These are phyloP conservation scores for Enteromius fasciolatus DNA, from an alignment of 2,797 vertebrate species.

Conservation along the genomic window DNA sequence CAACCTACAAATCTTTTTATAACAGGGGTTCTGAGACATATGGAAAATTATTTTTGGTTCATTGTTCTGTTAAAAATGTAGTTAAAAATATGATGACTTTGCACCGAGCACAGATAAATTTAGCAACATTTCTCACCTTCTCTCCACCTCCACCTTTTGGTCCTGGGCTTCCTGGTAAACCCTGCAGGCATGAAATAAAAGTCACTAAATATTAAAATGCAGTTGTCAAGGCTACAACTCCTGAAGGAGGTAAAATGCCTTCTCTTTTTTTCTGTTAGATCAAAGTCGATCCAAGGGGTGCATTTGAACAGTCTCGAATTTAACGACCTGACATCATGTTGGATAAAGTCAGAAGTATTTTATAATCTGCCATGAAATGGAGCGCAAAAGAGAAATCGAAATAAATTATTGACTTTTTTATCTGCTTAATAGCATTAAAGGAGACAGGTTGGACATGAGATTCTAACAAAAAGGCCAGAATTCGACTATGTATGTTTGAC, in stretches of 20 bases:
- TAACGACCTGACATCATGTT: constrained; percentile 21
- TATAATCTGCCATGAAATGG: constrained; percentile 13
- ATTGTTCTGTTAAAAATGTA: not conserved
- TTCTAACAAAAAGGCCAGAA: not conserved
- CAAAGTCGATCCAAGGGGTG: constrained; percentile 12
- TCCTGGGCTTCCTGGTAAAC: constrained; percentile 88
- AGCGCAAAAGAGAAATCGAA: not conserved
- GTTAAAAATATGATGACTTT: not conserved
- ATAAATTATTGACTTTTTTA: constrained; percentile 23
- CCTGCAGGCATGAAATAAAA: constrained; percentile 74
- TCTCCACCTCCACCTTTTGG: constrained; percentile 85
- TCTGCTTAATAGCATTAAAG: not conserved
- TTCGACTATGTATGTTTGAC: not conserved
- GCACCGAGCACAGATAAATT: not conserved
- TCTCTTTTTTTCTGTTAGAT: constrained; percentile 24
- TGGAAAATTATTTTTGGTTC: not conserved
- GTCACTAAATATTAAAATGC: constrained; percentile 13
- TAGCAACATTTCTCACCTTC: constrained; percentile 80
- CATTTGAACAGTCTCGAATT: constrained; percentile 4
- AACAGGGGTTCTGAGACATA: not conserved
- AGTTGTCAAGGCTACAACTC: constrained; percentile 5
- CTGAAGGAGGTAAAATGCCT: constrained; percentile 3
- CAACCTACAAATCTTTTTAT: not conserved
- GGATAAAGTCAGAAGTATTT: constrained; percentile 14
- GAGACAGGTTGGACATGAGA: constrained; percentile 6